Percentiles rank a stretch among this genome's conserved stretches.
Evolutionary conservation across 1,140 invertebrate species (phyloP).

Genomic region (Orchesella cincta): DNA sequence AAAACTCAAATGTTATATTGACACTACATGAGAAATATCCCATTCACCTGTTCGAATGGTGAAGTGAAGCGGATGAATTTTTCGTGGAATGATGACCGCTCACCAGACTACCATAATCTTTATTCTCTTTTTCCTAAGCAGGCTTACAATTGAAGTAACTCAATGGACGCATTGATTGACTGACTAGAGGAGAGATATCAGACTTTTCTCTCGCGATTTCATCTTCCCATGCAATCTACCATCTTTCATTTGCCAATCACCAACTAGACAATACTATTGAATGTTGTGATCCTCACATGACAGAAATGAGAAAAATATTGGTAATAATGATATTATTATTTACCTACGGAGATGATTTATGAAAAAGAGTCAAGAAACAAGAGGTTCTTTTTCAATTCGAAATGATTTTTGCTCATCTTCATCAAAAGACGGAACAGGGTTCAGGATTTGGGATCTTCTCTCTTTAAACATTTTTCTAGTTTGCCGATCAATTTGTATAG

Average conservation of each 20-base stretch:
- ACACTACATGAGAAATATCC: background rate
- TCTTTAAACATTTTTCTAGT: background rate
- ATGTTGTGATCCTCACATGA: slow-evolving; percentile 7
- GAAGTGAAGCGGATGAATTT: too few relatives aligned
- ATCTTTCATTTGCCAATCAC: background rate
- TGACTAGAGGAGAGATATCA: too few relatives aligned
- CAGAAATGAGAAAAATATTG: background rate
- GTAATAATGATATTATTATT: slow-evolving; percentile 15
- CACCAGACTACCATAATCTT: background rate
- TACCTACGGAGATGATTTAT: background rate
- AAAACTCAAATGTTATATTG: background rate
- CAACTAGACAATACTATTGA: slow-evolving; percentile 15
- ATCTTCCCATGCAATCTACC: background rate
- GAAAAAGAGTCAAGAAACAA: background rate
- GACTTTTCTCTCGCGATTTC: background rate
- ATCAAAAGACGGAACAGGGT: too few relatives aligned
- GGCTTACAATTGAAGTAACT: background rate
- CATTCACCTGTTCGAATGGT: background rate
- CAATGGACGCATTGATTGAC: too few relatives aligned
- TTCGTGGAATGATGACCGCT: too few relatives aligned
- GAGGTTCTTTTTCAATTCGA: background rate
- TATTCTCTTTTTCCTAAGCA: background rate
- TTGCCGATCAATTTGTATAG: slow-evolving; percentile 5
- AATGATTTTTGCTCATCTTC: too few relatives aligned
- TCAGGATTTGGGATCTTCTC: background rate